Evolutionary conservation across 1,140 invertebrate species (phyloP).

Genomic region (Heliothis subflexa): DNA sequence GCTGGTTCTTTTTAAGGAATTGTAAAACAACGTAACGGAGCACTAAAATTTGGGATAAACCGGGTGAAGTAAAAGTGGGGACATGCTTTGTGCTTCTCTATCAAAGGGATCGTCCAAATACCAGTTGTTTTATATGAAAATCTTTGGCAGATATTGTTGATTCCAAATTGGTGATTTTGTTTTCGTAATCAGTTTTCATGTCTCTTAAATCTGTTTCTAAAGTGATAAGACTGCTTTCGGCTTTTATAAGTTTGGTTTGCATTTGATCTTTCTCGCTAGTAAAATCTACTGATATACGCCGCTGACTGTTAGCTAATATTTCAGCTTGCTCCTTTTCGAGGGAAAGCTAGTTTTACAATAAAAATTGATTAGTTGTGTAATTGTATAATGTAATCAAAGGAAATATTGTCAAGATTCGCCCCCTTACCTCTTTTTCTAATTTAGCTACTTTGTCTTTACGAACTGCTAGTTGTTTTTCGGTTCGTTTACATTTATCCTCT

Average conservation of each 20-base stretch:
- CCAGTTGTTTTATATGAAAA: constrained; percentile 87
- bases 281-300: constrained; percentile 79
- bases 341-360: constrained; percentile 83
- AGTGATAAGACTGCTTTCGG: constrained; percentile 87
- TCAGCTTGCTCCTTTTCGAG: constrained; percentile 86
- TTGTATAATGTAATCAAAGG: background rate
- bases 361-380: background rate
- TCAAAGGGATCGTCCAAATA: constrained; percentile 67
- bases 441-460: constrained; percentile 88
- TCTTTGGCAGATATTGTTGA: constrained; percentile 87
- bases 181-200: constrained; percentile 85
- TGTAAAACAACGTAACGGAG: background rate
- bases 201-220: constrained; percentile 87
- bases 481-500: constrained; percentile 88
- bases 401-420: background rate
- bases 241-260: constrained; percentile 82
- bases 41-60: background rate
- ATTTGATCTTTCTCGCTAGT: constrained; percentile 82
- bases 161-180: constrained; percentile 87
- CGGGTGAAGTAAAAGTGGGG: background rate
- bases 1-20: background rate
- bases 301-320: constrained; percentile 72
- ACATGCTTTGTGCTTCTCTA: constrained; percentile 49
- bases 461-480: constrained; percentile 86
- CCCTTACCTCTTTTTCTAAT: constrained; percentile 87